A percentile compares a stretch with the other conserved stretches of the same genome.
These are phyloP conservation scores for Kryptolebias ocellatus DNA, from an alignment of 2,797 vertebrate genomes.

Conservation along the genomic window DNA sequence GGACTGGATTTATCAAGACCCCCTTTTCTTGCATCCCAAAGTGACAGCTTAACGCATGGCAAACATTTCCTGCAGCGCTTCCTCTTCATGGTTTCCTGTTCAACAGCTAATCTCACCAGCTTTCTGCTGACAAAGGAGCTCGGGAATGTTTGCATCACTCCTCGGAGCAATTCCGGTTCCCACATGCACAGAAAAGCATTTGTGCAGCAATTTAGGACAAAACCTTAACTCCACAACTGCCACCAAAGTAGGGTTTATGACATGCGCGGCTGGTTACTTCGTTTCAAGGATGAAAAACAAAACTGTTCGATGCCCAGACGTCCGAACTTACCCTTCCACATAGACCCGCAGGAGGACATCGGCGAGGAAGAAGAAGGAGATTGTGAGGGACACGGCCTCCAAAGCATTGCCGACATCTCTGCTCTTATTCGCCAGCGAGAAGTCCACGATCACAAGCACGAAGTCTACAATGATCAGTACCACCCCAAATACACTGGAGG, in stretches of 20 bases:
- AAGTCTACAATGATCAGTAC: conserved; percentile 91
- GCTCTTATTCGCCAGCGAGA: conserved; percentile 66
- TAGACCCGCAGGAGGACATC: conserved; percentile 90
- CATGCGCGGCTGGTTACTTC: neutral
- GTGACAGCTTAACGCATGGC: neutral
- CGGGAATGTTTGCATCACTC: conserved; percentile 28
- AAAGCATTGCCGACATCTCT: conserved; percentile 65
- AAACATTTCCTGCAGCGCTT: conserved; percentile 63
- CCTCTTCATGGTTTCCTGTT: conserved; percentile 64
- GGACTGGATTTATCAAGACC: neutral
- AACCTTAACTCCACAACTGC: neutral
- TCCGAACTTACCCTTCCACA: conserved; percentile 87
- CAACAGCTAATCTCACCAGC: conserved; percentile 36
- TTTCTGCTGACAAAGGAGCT: conserved; percentile 59
- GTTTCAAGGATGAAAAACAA: neutral
- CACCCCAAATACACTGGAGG: conserved; percentile 87
- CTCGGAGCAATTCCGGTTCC: neutral
- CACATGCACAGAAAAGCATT: neutral
- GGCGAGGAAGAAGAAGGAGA: conserved; percentile 89
- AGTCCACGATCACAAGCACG: conserved; percentile 83
- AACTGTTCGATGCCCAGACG: neutral
- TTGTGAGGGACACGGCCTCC: conserved; percentile 84
- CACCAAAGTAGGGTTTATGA: neutral
- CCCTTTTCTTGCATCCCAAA: conserved; percentile 7
- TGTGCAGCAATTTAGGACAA: neutral